phyloP scores from a whole-genome alignment of 2,797 vertebrate species.

The Gouania willdenowi region DNA sequence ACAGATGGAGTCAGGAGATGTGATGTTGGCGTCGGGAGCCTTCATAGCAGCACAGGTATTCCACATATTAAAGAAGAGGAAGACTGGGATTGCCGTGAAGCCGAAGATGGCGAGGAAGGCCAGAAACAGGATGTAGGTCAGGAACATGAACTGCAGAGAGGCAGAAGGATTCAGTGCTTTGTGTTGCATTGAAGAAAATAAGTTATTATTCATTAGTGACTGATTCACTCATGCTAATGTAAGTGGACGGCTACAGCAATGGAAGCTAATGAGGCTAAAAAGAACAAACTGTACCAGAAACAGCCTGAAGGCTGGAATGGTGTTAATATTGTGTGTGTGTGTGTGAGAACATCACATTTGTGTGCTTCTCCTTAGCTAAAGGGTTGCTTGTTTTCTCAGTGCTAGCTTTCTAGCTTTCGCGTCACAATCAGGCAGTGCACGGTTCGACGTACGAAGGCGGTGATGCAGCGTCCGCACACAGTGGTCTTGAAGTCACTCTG shows the following conservation, averaged over 20 bases:
- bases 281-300: slow-evolving; percentile 52
- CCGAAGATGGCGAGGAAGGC: slow-evolving; percentile 94
- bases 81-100: slow-evolving; percentile 94
- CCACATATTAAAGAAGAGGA: slow-evolving; percentile 98
- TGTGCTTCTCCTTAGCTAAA: no score
- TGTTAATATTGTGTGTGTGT: no score
- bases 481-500: slow-evolving; percentile 98
- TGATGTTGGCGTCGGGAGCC: slow-evolving; percentile 86
- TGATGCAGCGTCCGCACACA: slow-evolving; percentile 96
- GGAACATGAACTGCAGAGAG: slow-evolving; percentile 89
- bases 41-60: slow-evolving; percentile 90
- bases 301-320: slow-evolving; percentile 28
- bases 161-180: not conserved
- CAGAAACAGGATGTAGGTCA: slow-evolving; percentile 93
- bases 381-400: slow-evolving; percentile 1
- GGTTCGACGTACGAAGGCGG: slow-evolving; percentile 82
- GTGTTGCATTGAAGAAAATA: not conserved
- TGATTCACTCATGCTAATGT: slow-evolving; percentile 25
- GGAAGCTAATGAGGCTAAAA: slow-evolving; percentile 51
- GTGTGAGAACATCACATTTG: no score
- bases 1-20: slow-evolving; percentile 89
- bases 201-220: slow-evolving; percentile 9
- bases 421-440: no score
- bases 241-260: slow-evolving; percentile 64
- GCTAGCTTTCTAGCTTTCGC: no score